Percentiles rank a stretch among this genome's conserved stretches.
These are phyloP conservation scores for Eupithecia insigniata DNA, from an alignment of 2,888 invertebrate species.

Conservation along the genomic window DNA sequence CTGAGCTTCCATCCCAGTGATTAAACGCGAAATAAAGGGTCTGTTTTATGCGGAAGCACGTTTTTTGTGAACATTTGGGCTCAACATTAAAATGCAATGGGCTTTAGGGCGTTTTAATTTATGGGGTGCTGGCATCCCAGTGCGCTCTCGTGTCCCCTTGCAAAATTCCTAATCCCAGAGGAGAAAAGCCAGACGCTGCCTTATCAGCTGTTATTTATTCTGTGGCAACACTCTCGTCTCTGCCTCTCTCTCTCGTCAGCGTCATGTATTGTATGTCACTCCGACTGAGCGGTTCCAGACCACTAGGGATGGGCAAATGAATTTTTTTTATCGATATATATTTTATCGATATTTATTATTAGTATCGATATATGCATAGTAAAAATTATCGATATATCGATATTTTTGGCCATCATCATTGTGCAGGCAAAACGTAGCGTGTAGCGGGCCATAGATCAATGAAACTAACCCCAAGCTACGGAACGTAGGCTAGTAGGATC, in stretches of 20 bases:
- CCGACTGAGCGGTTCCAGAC: constrained; percentile 36
- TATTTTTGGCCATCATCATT: too few relatives aligned
- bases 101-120: constrained; percentile 36
- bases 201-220: background rate
- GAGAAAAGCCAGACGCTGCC: constrained; percentile 60
- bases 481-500: too few relatives aligned
- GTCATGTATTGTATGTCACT: constrained; percentile 18
- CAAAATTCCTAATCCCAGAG: constrained; percentile 51
- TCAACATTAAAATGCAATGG: constrained; percentile 35
- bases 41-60: constrained; percentile 39
- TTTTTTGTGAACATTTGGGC: constrained; percentile 40
- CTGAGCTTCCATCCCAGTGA: constrained; percentile 5
- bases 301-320: too few relatives aligned
- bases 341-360: too few relatives aligned
- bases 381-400: too few relatives aligned
- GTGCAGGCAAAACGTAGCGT: too few relatives aligned
- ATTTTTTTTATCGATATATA: too few relatives aligned
- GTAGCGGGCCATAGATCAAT: too few relatives aligned
- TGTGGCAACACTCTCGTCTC: constrained; percentile 13
- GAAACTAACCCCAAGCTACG: too few relatives aligned
- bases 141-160: constrained; percentile 45
- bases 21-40: constrained; percentile 22
- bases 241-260: constrained; percentile 15
- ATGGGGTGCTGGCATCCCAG: constrained; percentile 38
- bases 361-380: too few relatives aligned